Conservation (phyloP, 2,888 invertebrate species). For the Ferdinandea cuprea region DNA sequence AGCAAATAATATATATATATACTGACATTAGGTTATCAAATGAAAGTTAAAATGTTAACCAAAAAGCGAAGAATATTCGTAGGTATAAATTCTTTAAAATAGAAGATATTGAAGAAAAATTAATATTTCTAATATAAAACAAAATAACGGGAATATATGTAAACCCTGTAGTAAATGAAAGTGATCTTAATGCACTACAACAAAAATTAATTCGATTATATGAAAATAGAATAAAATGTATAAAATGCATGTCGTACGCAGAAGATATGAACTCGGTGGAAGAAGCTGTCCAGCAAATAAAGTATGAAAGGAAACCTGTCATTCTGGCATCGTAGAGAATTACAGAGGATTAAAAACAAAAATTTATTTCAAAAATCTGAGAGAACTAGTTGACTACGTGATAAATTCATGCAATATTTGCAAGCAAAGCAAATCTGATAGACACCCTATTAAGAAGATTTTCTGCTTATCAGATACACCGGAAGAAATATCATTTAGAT, state of each 20-base stretch:
- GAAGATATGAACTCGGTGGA: slow-evolving; percentile 21
- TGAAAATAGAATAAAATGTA: slow-evolving; percentile 20
- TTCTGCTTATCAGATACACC: slow-evolving; percentile 7
- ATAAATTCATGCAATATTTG: slow-evolving; percentile 12
- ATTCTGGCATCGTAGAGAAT: slow-evolving; percentile 1
- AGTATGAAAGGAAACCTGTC: slow-evolving; percentile 22
- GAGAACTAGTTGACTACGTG: slow-evolving; percentile 6
- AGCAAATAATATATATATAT: slow-evolving; percentile 16
- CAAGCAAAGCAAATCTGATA: slow-evolving; percentile 21
- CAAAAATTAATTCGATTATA: slow-evolving; percentile 28
- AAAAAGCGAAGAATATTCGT: slow-evolving; percentile 14
- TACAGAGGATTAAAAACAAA: slow-evolving; percentile 13
- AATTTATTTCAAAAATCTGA: slow-evolving; percentile 24
- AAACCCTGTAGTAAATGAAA: neutral
- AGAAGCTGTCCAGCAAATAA: slow-evolving; percentile 13
- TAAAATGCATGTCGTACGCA: slow-evolving; percentile 7
- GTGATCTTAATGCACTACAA: slow-evolving; percentile 18
- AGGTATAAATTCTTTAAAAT: slow-evolving; percentile 6
- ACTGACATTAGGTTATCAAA: too few species aligned
- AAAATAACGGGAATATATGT: slow-evolving; percentile 20
- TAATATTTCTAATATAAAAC: slow-evolving; percentile 5
- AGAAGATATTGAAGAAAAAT: neutral
- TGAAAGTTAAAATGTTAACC: too few species aligned
- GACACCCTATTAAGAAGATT: neutral
- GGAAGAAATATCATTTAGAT: neutral